Evolutionary conservation across 2,797 vertebrate genomes (phyloP).

Genomic region (Bradypodion ventrale): DNA sequence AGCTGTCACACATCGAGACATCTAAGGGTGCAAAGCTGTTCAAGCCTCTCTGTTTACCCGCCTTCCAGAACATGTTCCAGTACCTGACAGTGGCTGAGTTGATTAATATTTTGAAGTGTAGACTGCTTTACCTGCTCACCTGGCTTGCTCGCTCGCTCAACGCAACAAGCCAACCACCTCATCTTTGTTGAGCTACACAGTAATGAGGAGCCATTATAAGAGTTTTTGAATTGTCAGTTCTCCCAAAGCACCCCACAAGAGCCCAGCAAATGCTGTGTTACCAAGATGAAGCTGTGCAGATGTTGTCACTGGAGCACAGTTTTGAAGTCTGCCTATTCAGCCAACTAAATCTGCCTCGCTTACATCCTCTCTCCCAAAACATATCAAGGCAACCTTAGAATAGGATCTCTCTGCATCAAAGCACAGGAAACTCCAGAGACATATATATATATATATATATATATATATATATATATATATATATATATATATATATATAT

Average conservation of each 20-base stretch:
- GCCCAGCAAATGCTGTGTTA: not conserved
- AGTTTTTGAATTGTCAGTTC: not conserved
- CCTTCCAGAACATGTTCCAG: slow-evolving; percentile 3
- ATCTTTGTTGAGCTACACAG: slow-evolving; percentile 15
- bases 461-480: no score
- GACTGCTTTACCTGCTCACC: slow-evolving; percentile 10
- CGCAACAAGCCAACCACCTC: slow-evolving; percentile 16
- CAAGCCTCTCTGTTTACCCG: not conserved
- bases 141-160: not conserved
- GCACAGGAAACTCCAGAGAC: not conserved
- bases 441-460: no score
- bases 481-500: no score
- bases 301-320: not conserved
- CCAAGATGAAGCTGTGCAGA: not conserved
- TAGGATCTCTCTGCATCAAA: not conserved
- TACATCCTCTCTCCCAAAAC: not conserved
- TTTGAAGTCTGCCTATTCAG: not conserved
- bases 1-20: slow-evolving; percentile 76
- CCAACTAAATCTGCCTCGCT: not conserved
- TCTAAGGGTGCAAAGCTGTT: slow-evolving; percentile 51
- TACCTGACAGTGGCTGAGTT: not conserved
- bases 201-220: slow-evolving; percentile 14
- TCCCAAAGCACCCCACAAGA: accelerated
- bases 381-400: not conserved
- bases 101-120: not conserved